Conservation (phyloP, 2,113 vertebrate genomes). For the Morone saxatilis region DNA sequence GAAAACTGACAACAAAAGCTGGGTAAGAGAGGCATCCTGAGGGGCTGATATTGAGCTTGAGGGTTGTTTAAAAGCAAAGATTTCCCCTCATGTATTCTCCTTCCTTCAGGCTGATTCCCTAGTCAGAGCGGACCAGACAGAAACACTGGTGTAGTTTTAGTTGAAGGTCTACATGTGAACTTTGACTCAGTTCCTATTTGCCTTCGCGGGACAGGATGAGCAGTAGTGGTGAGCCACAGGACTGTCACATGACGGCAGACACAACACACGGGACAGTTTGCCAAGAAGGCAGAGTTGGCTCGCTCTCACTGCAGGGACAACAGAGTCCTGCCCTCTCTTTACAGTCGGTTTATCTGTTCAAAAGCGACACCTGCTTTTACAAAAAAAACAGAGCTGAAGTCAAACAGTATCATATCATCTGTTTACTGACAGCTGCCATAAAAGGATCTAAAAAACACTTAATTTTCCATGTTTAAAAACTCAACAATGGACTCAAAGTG, state of each 20-base stretch:
- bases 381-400: background rate
- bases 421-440: background rate
- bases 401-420: background rate
- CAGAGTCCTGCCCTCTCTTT: background rate
- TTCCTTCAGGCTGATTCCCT: background rate
- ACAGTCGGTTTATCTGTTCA: background rate
- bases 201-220: background rate
- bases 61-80: background rate
- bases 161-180: constrained; percentile 13
- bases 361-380: constrained; percentile 7
- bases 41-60: background rate
- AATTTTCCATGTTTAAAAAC: background rate
- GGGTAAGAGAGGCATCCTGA: background rate
- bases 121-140: too few relatives aligned
- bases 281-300: background rate
- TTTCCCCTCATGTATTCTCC: background rate
- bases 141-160: background rate
- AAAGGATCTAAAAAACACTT: background rate
- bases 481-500: background rate
- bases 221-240: background rate
- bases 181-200: constrained; percentile 27
- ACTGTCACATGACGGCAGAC: constrained; percentile 38
- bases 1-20: background rate
- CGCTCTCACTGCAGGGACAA: background rate
- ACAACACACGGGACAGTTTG: background rate